Base-by-base conservation (phyloP, 2,797 vertebrate species). In the Odontamblyopus rebecca region DNA sequence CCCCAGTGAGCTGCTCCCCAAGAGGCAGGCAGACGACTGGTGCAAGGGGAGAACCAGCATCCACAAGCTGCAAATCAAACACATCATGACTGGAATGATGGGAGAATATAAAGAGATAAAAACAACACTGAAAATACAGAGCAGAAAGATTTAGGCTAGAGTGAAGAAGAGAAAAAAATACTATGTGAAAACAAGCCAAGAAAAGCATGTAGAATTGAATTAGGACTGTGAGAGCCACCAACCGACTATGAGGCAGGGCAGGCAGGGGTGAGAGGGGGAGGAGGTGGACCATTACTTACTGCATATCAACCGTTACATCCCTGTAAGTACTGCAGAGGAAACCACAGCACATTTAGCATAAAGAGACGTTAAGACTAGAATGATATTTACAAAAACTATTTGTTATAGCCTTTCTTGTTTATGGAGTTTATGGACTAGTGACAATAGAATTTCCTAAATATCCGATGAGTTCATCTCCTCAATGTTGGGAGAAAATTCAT, bases 181-280 rank as follows among this genome's bases (percentile, higher is more conserved):
- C 48, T 87, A 74, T 75, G 79, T 81, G 73, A 80, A 80, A 81
- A 83, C 59, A 76, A 70, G 90, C 89, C 91, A 92, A 93, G 81
- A 89, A 89, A 92, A 93, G 85, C 89, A 91, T 86, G 85, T 88
- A 82, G 81, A 92, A 93, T 88, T 90, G 82, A 92, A 93, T 91
- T 92, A 89, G 84, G 84, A 76, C 78, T 86, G 86, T 88, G 82
- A 84, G 81, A 78, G 76, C 80, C 75, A 82, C 70, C 26, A 44
- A 80, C 81, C 69, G 78, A 84, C 72, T 68, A 32, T 79, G 80
- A 71, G 73, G 44, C 82, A 76, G 80, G 77, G 74, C 86, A 71
- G 75, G 76, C 73, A 76, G 86, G 73, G 80, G 85, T 78, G 86
- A 79, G 85, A 80, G 80, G 78, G 89, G 82, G 86, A 90, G 88